These are phyloP conservation scores for Thamnophis sirtalis DNA, from an alignment of 2,113 vertebrate species.

Conservation along the genomic window DNA sequence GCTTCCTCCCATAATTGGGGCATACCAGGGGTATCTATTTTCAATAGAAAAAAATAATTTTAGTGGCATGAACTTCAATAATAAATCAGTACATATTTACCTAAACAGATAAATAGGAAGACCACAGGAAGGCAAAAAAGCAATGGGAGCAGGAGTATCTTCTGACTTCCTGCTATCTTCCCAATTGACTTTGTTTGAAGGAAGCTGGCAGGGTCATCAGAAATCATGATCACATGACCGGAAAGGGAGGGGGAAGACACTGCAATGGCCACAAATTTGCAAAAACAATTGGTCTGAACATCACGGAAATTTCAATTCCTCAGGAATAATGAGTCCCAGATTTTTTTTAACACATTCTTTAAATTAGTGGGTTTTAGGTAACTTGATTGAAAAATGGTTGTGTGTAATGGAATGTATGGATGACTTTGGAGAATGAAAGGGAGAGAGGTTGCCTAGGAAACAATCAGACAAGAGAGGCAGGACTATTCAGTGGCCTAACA, in stretches of 20 bases:
- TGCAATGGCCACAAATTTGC: background rate
- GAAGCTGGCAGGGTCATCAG: background rate
- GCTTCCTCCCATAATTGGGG: too few species aligned
- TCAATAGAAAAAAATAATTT: background rate
- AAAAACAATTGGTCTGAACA: background rate
- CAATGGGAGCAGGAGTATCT: too few species aligned
- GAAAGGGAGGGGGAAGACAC: too few species aligned
- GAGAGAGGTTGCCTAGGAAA: background rate
- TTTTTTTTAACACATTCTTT: background rate
- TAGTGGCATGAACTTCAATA: background rate
- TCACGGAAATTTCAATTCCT: background rate
- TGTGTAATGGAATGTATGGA: background rate
- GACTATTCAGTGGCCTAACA: background rate
- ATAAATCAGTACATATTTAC: background rate
- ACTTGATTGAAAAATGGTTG: background rate
- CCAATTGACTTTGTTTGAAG: background rate
- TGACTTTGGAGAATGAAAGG: background rate
- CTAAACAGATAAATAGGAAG: background rate
- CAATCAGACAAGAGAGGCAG: background rate
- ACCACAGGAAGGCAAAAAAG: background rate
- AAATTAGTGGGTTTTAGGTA: background rate
- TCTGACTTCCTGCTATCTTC: too few species aligned
- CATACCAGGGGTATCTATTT: too few species aligned
- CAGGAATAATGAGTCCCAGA: background rate
- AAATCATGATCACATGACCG: background rate